Percentiles rank a stretch among this genome's conserved stretches.
Evolutionary conservation across 2,113 vertebrate genomes (phyloP).

Genomic region (Leiothrix lutea): DNA sequence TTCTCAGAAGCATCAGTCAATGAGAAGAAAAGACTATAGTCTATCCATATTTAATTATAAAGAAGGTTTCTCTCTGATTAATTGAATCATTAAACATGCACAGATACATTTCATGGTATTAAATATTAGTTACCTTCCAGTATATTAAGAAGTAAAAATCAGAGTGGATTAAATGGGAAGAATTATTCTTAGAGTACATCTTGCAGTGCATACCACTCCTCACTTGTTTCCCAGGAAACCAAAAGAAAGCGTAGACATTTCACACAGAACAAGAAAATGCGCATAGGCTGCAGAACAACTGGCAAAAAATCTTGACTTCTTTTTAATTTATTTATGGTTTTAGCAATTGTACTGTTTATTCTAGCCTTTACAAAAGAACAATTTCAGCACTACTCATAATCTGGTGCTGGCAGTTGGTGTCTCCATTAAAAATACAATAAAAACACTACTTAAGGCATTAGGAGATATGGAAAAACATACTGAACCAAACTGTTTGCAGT

Average conservation of each 20-base stretch:
- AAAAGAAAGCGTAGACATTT: slow-evolving; percentile 42
- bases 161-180: slow-evolving; percentile 58
- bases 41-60: slow-evolving; percentile 75
- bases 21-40: slow-evolving; percentile 59
- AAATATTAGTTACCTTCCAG: slow-evolving; percentile 72
- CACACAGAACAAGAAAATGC: slow-evolving; percentile 54
- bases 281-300: slow-evolving; percentile 36
- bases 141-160: slow-evolving; percentile 68
- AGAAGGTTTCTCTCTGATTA: slow-evolving; percentile 71
- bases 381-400: not conserved
- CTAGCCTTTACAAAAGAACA: not conserved
- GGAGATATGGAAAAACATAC: not conserved
- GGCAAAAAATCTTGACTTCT: slow-evolving; percentile 9
- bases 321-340: slow-evolving; percentile 46
- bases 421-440: slow-evolving; percentile 14
- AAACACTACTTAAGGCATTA: not conserved
- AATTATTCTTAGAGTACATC: slow-evolving; percentile 32
- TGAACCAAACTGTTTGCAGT: not conserved
- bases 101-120: slow-evolving; percentile 68
- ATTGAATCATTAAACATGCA: slow-evolving; percentile 73
- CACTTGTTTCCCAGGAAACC: slow-evolving; percentile 70
- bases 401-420: not conserved
- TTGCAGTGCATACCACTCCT: slow-evolving; percentile 1
- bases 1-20: slow-evolving; percentile 69
- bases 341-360: slow-evolving; percentile 4